Evolutionary conservation across 92 coral and sea anemone genomes (phyloP).

Genomic region (Porites cylindrica): DNA sequence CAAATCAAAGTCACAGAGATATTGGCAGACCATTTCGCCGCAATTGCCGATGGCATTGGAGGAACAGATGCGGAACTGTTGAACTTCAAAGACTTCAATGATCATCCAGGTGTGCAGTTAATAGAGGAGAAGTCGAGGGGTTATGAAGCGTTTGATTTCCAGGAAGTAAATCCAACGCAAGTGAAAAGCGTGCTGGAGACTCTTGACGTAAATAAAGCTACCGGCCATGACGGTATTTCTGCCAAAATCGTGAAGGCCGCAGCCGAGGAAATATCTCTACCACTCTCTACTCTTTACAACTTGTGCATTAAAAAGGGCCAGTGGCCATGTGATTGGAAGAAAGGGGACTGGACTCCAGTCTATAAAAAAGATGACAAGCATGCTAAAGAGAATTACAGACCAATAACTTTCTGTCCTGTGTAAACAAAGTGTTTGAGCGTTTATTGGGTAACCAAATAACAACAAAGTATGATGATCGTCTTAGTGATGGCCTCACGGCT

Average conservation of each 20-base stretch:
- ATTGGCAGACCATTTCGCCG: slow-evolving; percentile 34
- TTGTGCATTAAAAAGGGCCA: background rate
- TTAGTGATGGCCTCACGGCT: no score
- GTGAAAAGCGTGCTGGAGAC: slow-evolving; percentile 18
- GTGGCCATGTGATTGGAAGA: no score
- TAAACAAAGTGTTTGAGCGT: no score
- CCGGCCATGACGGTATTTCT: slow-evolving; percentile 51
- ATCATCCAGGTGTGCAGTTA: slow-evolving; percentile 36
- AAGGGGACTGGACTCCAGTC: background rate
- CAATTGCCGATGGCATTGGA: slow-evolving; percentile 23
- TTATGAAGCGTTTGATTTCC: slow-evolving; percentile 29
- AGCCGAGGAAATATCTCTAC: background rate
- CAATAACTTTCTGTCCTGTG: no score
- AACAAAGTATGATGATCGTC: no score
- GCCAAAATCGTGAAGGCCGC: slow-evolving; percentile 49
- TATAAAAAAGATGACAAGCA: background rate
- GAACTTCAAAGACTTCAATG: background rate
- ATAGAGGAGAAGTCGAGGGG: slow-evolving; percentile 2
- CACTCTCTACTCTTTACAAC: background rate
- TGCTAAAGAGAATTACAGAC: no score
- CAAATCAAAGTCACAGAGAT: slow-evolving; percentile 27
- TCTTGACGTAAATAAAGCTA: background rate
- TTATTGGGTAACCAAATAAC: no score
- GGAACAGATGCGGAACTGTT: slow-evolving; percentile 4
- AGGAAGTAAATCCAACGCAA: slow-evolving; percentile 31